Base-by-base conservation (phyloP, 2,797 vertebrate genomes). In the Gymnothorax reevesii region DNA sequence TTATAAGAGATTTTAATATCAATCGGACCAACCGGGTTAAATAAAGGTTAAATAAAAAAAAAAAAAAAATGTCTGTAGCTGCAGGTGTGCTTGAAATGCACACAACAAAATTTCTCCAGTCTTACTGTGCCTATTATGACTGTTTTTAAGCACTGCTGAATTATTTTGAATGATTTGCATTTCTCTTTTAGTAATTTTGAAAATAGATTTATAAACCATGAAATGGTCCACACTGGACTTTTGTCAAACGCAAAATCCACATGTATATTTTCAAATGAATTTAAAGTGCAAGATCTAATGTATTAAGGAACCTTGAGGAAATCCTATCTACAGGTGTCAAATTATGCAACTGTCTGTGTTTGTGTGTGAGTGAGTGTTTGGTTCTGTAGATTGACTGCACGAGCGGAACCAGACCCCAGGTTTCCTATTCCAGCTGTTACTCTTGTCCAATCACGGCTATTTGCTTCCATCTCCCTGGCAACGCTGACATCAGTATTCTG, bases 401-500 rank as follows among this genome's bases (percentile, higher is more conserved):
- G 5, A 83, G 66, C 83, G 69, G 62, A 57, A 59, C 77, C 84
- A 86, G 80, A 83, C 64, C 85, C 82, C n/a, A 59, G 85, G n/a
- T 59, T 86, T 52, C 80, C 55, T 27, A 84, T 82, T 55, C 84
- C 66, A 57, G 49, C 66, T 62, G 33, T 62, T 17, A 85, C 77
- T 86, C 82, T 64, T 83, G 86, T 64, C 85, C 90, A 91, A 88
- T 88, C 89, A 49, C 93, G 91, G 91, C 90, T 90, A 93, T 92
- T 90, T 94, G 93, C 90, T 87, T 54, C 89, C 89, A 91, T 96
- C 92, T 95, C 96, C 93, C 93, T 95, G 90, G 96, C 93, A 96
- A 97, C 95, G 92, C 92, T 96, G 96, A 96, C 95, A 96, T 97
- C 96, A 97, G 89, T 0, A 91, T 90, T 92, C 94, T 89, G 83